A percentile compares a stretch with the other conserved stretches of the same genome.
These are phyloP conservation scores for Caenorhabditis sp. DNA, from an alignment of 2,888 invertebrate species.

Conservation along the genomic window DNA sequence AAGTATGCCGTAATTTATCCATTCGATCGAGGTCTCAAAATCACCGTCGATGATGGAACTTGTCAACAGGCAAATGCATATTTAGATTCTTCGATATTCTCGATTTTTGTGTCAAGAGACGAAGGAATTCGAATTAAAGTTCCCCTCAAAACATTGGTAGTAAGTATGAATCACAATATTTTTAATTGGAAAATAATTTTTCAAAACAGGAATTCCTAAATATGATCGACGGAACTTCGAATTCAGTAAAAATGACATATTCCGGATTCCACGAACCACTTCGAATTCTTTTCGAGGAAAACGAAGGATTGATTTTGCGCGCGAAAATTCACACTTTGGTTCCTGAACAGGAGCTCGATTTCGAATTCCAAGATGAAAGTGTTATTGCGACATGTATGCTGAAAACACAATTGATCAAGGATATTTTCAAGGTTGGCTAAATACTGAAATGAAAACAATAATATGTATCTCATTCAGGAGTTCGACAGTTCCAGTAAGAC, in stretches of 20 bases:
- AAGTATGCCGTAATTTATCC: conserved; percentile 36
- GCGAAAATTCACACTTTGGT: conserved; percentile 34
- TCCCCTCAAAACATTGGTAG: conserved; percentile 25
- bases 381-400: conserved; percentile 23
- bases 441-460: background rate
- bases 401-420: conserved; percentile 28
- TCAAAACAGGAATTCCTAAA: conserved; percentile 24
- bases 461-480: background rate
- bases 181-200: background rate
- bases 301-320: conserved; percentile 28
- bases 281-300: conserved; percentile 28
- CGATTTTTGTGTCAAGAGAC: conserved; percentile 26
- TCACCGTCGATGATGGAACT: conserved; percentile 38
- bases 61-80: conserved; percentile 44
- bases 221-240: conserved; percentile 33
- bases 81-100: conserved; percentile 33
- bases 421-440: conserved; percentile 25
- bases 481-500: conserved; percentile 22
- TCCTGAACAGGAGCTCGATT: conserved; percentile 33
- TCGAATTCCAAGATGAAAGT: conserved; percentile 18
- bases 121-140: conserved; percentile 24
- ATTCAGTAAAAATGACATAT: conserved; percentile 31
- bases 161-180: conserved; percentile 9
- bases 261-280: conserved; percentile 38
- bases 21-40: conserved; percentile 24